These are phyloP conservation scores for Drosophila yooni DNA, from an alignment of 2,888 invertebrate genomes.

Conservation along the genomic window DNA sequence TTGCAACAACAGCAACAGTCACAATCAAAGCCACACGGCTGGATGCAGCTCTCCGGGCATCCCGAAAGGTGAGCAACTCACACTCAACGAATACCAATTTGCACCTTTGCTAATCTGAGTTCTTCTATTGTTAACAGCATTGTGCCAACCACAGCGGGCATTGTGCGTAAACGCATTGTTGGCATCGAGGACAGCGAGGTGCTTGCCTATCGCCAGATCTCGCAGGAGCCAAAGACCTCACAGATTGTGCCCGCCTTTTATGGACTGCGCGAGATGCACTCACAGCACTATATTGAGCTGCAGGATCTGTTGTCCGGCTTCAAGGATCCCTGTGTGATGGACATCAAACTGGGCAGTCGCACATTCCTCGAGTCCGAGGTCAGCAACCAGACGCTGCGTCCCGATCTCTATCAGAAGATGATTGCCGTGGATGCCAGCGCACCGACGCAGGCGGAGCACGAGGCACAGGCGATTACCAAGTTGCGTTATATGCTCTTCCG, in stretches of 20 bases:
- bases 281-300: conserved; percentile 95
- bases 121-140: conserved; percentile 86
- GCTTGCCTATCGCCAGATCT: conserved; percentile 91
- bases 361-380: conserved; percentile 98
- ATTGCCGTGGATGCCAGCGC: conserved; percentile 94
- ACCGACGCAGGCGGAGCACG: conserved; percentile 93
- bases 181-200: conserved; percentile 90
- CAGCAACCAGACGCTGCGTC: conserved; percentile 92
- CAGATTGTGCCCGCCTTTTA: conserved; percentile 92
- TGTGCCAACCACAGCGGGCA: conserved; percentile 96
- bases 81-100: too few relatives aligned
- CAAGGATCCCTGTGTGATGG: conserved; percentile 97
- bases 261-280: conserved; percentile 90
- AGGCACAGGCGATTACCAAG: conserved; percentile 94
- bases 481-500: conserved; percentile 98
- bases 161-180: conserved; percentile 95
- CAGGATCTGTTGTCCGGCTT: conserved; percentile 97
- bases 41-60: conserved; percentile 98
- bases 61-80: conserved; percentile 87
- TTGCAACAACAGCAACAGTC: conserved; percentile 87
- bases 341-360: conserved; percentile 98
- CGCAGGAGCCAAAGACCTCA: conserved; percentile 87
- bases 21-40: conserved; percentile 85
- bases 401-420: conserved; percentile 98
- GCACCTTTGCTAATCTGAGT: neutral